Base-by-base conservation (phyloP, 2,888 invertebrate species). In the Teleiodes luculella region DNA sequence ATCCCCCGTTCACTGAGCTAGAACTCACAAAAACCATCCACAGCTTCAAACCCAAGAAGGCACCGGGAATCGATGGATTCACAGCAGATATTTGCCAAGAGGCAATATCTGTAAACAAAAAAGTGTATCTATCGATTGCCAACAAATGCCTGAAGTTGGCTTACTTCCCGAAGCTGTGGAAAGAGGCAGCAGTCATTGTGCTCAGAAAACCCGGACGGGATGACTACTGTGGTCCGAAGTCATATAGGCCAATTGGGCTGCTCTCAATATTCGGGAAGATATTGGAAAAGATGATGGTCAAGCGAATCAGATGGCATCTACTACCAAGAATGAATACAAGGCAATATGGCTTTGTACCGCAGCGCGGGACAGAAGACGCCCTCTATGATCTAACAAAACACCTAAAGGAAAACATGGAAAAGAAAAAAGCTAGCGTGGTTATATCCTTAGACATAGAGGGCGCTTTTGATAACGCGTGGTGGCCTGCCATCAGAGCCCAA, bases 391-490 rank as follows among this genome's bases (percentile, higher is more conserved):
- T 41, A 3, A 41, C n/a, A 1, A 20, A 41, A 1, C 41, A 41
- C 24, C 20, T 41, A 1, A 41, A 2, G 4, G n/a, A 20, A 3
- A 41, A 41, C 1, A 1, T 41, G 20, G 10, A 5, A 3, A 11
- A 41, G 18, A 41, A 41, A 11, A 1, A 2, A 20, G 20, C 20
- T 2, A 41, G 1, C 1, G 3, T n/a, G 2, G 3, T 41, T 18
- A 50, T 57, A 0, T 57, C 57, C 0, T 20, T 57, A 5, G 57
- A 57, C 13, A 57, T 57, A 43, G 54, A 57, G 47, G 57, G 55
- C 4, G 55, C 55, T 31, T 57, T 57, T 33, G 57, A 57, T 8
- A 43, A 31, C 45, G 56, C 57, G 2, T 55, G 54, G 53, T 57
- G 57, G 57, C 60, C 58, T 1, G 50, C 43, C 11, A 20, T 41